These are phyloP conservation scores for Agrotis puta DNA, from an alignment of 2,888 invertebrate genomes.

Conservation along the genomic window DNA sequence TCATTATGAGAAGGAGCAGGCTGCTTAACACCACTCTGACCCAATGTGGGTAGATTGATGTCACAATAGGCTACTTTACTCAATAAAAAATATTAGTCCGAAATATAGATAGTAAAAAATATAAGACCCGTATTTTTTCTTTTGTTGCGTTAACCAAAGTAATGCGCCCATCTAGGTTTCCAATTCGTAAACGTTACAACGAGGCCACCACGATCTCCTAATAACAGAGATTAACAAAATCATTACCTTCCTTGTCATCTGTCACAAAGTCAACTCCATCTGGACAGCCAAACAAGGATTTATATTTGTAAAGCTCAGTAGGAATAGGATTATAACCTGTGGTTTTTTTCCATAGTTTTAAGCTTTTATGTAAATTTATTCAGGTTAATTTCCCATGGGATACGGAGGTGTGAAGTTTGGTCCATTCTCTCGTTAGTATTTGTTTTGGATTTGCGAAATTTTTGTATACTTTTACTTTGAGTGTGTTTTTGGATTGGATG, in stretches of 20 bases:
- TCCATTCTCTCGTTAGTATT: slow-evolving; percentile 40
- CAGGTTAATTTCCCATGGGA: slow-evolving; percentile 78
- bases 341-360: slow-evolving; percentile 67
- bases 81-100: too few relatives aligned
- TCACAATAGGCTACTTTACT: too few relatives aligned
- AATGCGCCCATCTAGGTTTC: too few relatives aligned
- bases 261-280: slow-evolving; percentile 59
- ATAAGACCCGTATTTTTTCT: too few relatives aligned
- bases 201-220: background rate
- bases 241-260: slow-evolving; percentile 57
- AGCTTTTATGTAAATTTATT: slow-evolving; percentile 66
- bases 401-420: slow-evolving; percentile 67
- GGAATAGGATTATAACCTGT: slow-evolving; percentile 71
- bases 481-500: slow-evolving; percentile 10
- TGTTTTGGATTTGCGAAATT: slow-evolving; percentile 61
- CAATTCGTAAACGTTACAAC: too few relatives aligned
- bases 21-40: too few relatives aligned
- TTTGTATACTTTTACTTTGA: slow-evolving; percentile 23
- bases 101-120: too few relatives aligned
- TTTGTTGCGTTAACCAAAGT: too few relatives aligned
- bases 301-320: slow-evolving; percentile 76
- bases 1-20: too few relatives aligned
- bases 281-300: slow-evolving; percentile 57
- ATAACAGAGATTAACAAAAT: slow-evolving; percentile 53
- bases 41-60: too few relatives aligned